A percentile compares a stretch with the other conserved stretches of the same genome.
phyloP scores from a whole-genome alignment of 2,113 vertebrate species.

The Neolamprologus variostigma region DNA sequence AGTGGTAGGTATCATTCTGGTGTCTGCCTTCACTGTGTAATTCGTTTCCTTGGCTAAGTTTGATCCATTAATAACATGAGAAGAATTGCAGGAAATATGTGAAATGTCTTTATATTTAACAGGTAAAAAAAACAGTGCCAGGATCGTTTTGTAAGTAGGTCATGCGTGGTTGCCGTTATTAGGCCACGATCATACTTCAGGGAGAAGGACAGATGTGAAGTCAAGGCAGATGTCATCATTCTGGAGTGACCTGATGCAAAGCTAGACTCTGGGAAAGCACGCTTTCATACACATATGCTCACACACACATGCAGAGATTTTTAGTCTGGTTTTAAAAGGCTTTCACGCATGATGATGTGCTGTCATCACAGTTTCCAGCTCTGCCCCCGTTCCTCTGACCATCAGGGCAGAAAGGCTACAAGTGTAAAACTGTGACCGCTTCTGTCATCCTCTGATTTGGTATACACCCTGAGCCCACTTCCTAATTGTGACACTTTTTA shows the following conservation, averaged over 20 bases:
- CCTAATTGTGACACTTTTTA: background rate
- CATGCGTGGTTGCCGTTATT: background rate
- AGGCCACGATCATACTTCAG: background rate
- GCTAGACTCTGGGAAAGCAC: background rate
- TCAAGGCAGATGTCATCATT: slow-evolving; percentile 32
- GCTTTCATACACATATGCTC: background rate
- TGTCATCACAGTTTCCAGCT: slow-evolving; percentile 22
- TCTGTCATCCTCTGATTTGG: background rate
- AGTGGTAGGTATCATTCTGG: background rate
- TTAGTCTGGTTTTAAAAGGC: background rate
- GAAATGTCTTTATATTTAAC: background rate
- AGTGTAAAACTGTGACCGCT: background rate
- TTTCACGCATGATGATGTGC: slow-evolving; percentile 22
- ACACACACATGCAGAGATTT: background rate
- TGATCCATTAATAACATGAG: background rate
- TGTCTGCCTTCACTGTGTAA: background rate
- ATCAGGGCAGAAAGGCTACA: slow-evolving; percentile 7
- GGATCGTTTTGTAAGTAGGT: slow-evolving; percentile 16
- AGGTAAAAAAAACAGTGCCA: background rate
- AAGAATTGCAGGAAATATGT: background rate
- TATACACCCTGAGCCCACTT: background rate
- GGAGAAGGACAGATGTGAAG: slow-evolving; percentile 28
- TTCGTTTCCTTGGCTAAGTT: background rate
- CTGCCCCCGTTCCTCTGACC: background rate
- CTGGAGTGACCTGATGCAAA: background rate